These are phyloP conservation scores for Nansenia antarctica DNA, from an alignment of 2,113 vertebrate species.

Conservation along the genomic window DNA sequence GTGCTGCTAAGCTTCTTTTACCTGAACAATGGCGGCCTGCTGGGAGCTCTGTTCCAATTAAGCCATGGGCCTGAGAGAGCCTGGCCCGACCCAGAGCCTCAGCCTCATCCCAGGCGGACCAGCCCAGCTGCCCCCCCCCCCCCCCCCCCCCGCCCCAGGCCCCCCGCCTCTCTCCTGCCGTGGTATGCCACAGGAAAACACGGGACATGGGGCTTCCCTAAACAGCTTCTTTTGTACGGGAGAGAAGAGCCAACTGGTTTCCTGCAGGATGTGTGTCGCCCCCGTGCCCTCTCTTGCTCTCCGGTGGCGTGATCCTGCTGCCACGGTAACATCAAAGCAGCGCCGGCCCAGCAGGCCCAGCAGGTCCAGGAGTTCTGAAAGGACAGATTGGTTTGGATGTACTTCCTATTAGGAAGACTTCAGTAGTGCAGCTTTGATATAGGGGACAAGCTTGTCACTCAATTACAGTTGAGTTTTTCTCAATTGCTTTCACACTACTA, in stretches of 20 bases:
- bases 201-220: conserved; percentile 33
- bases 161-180: conserved; percentile 9
- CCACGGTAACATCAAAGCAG: conserved; percentile 40
- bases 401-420: conserved; percentile 1
- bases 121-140: conserved; percentile 9
- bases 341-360: not conserved
- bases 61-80: conserved; percentile 32
- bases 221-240: conserved; percentile 43
- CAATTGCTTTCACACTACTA: too few species aligned
- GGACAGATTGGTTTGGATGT: too few species aligned
- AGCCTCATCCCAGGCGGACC: conserved; percentile 19
- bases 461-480: too few species aligned
- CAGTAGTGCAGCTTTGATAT: too few species aligned
- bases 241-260: conserved; percentile 49
- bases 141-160: too few species aligned
- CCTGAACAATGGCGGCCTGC: conserved; percentile 52
- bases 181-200: conserved; percentile 31
- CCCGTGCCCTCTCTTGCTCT: not conserved
- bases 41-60: conserved; percentile 50
- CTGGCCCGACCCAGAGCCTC: not conserved
- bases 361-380: not conserved
- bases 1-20: conserved; percentile 54
- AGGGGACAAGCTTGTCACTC: too few species aligned
- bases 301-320: conserved; percentile 24
- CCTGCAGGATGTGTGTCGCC: conserved; percentile 34